Evolutionary conservation across 2,888 invertebrate genomes (phyloP).

Genomic region (Halictus ligatus): DNA sequence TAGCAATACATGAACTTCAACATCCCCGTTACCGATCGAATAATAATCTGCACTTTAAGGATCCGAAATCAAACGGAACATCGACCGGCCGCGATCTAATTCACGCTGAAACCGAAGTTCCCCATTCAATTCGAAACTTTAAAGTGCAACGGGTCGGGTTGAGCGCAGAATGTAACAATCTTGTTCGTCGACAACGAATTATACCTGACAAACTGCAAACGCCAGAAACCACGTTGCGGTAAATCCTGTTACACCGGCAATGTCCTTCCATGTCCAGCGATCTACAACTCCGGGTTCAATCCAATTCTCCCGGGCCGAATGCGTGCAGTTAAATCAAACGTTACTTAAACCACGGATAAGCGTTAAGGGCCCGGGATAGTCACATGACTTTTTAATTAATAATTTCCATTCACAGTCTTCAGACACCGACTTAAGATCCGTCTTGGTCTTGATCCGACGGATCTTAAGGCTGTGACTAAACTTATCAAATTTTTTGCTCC

Average conservation of each 20-base stretch:
- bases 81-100: background rate
- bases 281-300: background rate
- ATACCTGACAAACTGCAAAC: slow-evolving; percentile 8
- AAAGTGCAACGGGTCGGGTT: background rate
- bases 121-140: background rate
- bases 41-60: background rate
- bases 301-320: background rate
- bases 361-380: no score
- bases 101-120: background rate
- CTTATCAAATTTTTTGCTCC: no score
- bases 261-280: background rate
- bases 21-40: background rate
- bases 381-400: no score
- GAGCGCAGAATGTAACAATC: background rate
- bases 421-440: no score
- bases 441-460: no score
- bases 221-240: background rate
- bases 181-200: background rate
- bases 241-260: background rate
- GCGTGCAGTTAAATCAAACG: background rate
- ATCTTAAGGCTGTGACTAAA: no score
- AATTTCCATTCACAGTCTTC: no score
- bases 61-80: background rate
- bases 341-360: background rate
- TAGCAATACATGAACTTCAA: background rate